A percentile compares a stretch with the other conserved stretches of the same genome.
Evolutionary conservation across 2,113 vertebrate species (phyloP).

Genomic region (Globicephala melas): DNA sequence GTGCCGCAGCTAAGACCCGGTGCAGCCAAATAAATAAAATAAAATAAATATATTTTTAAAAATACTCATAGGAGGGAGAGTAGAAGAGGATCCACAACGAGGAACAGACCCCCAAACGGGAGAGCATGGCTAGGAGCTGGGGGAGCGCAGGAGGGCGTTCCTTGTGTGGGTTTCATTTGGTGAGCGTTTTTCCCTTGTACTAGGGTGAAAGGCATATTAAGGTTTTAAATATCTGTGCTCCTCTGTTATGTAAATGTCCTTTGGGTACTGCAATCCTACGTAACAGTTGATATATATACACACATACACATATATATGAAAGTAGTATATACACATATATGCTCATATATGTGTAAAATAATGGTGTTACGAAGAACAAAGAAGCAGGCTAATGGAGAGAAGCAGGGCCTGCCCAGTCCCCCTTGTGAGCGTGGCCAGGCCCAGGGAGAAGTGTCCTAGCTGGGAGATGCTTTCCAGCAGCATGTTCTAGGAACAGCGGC

Average conservation of each 20-base stretch:
- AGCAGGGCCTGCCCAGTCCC: background rate
- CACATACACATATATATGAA: background rate
- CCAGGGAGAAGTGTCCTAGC: background rate
- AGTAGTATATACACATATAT: background rate
- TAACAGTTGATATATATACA: background rate
- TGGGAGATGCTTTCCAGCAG: background rate
- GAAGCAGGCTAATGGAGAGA: background rate
- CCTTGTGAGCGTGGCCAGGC: background rate
- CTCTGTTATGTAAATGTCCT: background rate
- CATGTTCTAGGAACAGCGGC: background rate
- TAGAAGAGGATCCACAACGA: background rate
- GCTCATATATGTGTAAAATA: background rate
- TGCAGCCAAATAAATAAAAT: no score
- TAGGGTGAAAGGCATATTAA: background rate
- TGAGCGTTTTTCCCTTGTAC: background rate
- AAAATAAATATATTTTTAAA: no score
- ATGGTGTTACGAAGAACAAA: background rate
- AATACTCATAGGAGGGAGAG: background rate
- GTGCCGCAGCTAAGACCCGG: no score
- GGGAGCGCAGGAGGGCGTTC: background rate
- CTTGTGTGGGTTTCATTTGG: fast-evolving
- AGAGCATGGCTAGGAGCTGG: background rate
- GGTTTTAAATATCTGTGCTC: background rate
- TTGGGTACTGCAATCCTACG: background rate
- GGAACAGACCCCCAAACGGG: background rate